Percentiles rank a stretch among this genome's conserved stretches.
These are phyloP conservation scores for Micronycteris hirsuta DNA, from an alignment of 2,113 vertebrate genomes.

Conservation along the genomic window DNA sequence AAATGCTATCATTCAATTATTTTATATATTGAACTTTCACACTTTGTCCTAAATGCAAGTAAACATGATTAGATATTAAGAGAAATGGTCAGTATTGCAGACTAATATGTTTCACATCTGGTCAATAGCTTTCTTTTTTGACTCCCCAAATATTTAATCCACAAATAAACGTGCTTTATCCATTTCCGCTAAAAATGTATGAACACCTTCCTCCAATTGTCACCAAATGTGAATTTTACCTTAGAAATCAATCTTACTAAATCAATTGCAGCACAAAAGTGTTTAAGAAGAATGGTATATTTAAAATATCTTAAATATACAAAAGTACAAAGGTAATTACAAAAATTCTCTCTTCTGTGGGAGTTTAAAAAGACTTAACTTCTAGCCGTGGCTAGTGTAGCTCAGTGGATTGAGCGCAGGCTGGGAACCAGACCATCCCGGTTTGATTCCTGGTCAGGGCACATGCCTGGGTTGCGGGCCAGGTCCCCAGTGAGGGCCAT, in stretches of 20 bases:
- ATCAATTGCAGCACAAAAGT: neutral
- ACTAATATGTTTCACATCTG: neutral
- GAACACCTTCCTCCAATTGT: neutral
- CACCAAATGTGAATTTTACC: neutral
- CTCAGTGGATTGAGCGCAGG: too few species aligned
- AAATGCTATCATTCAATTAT: neutral
- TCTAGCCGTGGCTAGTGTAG: too few species aligned
- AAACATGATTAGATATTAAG: neutral
- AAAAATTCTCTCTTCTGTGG: neutral
- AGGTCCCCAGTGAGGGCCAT: too few species aligned
- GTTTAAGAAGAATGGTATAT: neutral
- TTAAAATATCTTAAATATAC: neutral
- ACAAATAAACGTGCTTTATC: neutral
- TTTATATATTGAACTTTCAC: neutral
- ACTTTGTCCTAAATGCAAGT: neutral
- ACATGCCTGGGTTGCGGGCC: too few species aligned
- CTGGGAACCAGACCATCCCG: too few species aligned
- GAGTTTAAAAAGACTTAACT: too few species aligned
- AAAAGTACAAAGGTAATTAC: neutral
- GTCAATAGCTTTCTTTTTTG: neutral
- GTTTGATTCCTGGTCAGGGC: too few species aligned
- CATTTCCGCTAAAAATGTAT: neutral
- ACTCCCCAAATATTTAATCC: neutral
- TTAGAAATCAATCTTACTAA: neutral
- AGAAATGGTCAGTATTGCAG: neutral